Base-by-base conservation (phyloP, 2,888 invertebrate genomes). In the Apamea anceps region DNA sequence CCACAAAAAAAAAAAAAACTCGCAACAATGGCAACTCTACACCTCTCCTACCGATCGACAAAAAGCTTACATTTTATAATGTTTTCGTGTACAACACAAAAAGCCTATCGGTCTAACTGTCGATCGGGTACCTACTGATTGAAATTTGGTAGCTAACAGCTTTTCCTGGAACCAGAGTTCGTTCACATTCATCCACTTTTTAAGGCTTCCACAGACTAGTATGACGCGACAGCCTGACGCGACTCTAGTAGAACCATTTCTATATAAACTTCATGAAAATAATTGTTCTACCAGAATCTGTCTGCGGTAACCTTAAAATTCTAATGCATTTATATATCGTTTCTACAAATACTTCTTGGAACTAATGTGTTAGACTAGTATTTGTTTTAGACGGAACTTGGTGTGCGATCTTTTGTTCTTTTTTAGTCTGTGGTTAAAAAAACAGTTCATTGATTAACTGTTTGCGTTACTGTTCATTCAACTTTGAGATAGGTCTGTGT, bases 11-110 rank as follows among this genome's bases (percentile, higher is more conserved):
- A 77, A 76, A 77, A 75, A 74, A 28, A 12, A 15, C 28, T 2
- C 18, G n/a, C n/a, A 71, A 85, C 72, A 85, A 86, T 42, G 60
- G 32, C 88, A 60, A 70, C 90, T 91, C 92, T 73, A 87, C 77
- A 66, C 63, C 79, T 77, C 72, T 75, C 78, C 45, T 85, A 86
- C 88, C 65, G 37, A 79, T 75, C 68, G 57, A 90, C 88, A 94
- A 94, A 94, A 94, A 93, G 86, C 79, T 68, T 89, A 88, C 87
- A 92, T 92, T 94, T 93, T 93, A 91, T 92, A 88, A 93, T 89
- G 92, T 92, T 94, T 94, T 94, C 91, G 92, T 92, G 90, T 88
- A 89, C 82, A 79, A 77, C 89, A 91, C 90, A 95, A 94, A 94
- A 94, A 93, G 89, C 84, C 88, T 89, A 90, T 91, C 88, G 87